Conservation (phyloP, 2,888 invertebrate species). For the Campopleginae sp. region DNA sequence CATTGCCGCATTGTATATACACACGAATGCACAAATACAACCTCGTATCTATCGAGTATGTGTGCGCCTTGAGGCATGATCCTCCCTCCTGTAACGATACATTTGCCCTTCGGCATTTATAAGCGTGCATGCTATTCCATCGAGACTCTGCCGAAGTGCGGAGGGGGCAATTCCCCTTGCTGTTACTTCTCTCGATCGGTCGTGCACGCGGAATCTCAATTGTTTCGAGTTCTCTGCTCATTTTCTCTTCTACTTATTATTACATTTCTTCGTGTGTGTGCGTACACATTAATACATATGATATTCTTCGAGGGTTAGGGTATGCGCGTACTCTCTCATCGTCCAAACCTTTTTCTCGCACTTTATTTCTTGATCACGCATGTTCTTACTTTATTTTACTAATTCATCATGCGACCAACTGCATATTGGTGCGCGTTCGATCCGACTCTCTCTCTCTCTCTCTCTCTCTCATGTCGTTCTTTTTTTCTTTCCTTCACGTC, state of each 20-base stretch:
- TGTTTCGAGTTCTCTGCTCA: slow-evolving; percentile 72
- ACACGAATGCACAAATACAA: not conserved
- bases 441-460: slow-evolving; percentile 65
- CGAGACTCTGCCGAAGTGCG: slow-evolving; percentile 47
- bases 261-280: not conserved
- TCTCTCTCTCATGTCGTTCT: slow-evolving; percentile 62
- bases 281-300: not conserved
- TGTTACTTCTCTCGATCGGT: slow-evolving; percentile 70
- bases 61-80: slow-evolving; percentile 65
- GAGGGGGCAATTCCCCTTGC: slow-evolving; percentile 55
- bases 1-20: slow-evolving; percentile 69
- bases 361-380: slow-evolving; percentile 20
- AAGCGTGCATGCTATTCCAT: slow-evolving; percentile 66
- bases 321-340: slow-evolving; percentile 31
- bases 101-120: slow-evolving; percentile 70
- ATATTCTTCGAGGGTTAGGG: not conserved
- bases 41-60: slow-evolving; percentile 26
- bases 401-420: slow-evolving; percentile 4
- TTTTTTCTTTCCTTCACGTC: slow-evolving; percentile 46
- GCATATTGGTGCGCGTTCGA: slow-evolving; percentile 26
- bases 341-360: slow-evolving; percentile 51
- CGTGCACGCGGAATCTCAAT: slow-evolving; percentile 81
- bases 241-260: slow-evolving; percentile 56
- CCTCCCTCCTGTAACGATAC: slow-evolving; percentile 63
- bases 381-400: slow-evolving; percentile 46